A percentile compares a stretch with the other conserved stretches of the same genome.
These are phyloP conservation scores for Cyprinella venusta DNA, from an alignment of 2,797 vertebrate genomes.

Conservation along the genomic window DNA sequence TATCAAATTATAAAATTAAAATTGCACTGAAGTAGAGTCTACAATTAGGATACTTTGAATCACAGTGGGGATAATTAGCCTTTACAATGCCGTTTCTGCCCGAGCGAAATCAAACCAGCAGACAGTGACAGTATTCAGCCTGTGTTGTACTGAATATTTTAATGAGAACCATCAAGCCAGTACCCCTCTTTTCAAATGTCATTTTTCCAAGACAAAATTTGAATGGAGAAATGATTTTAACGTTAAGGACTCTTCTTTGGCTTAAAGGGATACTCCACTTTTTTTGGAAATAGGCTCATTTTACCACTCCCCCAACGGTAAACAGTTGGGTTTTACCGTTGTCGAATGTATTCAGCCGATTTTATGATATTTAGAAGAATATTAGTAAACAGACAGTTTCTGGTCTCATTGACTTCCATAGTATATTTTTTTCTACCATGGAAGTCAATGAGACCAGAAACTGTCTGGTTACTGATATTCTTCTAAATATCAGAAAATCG, in stretches of 20 bases:
- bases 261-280: background rate
- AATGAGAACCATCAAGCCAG: background rate
- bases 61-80: constrained; percentile 22
- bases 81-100: constrained; percentile 4
- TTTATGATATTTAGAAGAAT: no score
- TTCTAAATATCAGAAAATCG: no score
- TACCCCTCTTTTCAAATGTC: background rate
- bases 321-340: no score
- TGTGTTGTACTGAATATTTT: constrained; percentile 15
- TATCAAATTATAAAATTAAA: constrained; percentile 2
- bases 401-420: no score
- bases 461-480: no score
- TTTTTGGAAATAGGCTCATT: no score
- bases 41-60: constrained; percentile 25
- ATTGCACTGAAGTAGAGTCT: background rate
- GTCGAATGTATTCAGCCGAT: no score
- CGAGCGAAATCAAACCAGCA: background rate
- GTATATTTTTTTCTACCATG: no score
- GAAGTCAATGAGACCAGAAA: no score
- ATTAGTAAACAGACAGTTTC: no score
- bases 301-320: no score
- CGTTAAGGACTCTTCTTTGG: background rate
- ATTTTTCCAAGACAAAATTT: background rate
- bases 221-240: background rate
- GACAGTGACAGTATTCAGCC: background rate